Percentiles rank a stretch among this genome's conserved stretches.
Evolutionary conservation across 2,113 vertebrate genomes (phyloP).

Genomic region (Mesoclemmys tuberculata): DNA sequence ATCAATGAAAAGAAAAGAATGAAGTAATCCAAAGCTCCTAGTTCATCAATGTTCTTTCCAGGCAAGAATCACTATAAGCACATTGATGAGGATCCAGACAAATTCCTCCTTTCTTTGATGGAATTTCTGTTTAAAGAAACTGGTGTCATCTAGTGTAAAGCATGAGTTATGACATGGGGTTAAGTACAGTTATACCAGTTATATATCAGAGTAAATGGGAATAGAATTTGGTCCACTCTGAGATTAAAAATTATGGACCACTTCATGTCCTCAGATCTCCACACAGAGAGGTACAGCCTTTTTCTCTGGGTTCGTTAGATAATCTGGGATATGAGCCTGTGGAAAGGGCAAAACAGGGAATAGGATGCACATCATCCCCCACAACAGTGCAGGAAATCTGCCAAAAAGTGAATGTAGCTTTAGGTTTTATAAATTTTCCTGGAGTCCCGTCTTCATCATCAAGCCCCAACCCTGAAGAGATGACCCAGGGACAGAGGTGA

Average conservation of each 20-base stretch:
- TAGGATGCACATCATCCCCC: neutral
- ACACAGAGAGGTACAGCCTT: neutral
- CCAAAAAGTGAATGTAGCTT: neutral
- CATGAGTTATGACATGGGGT: neutral
- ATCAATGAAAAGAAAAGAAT: slow-evolving; percentile 1
- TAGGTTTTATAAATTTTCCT: neutral
- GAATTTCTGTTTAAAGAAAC: neutral
- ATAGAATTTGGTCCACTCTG: neutral
- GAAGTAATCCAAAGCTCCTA: neutral
- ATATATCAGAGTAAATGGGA: neutral
- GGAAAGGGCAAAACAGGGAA: neutral
- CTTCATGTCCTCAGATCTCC: neutral
- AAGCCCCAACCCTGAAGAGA: neutral
- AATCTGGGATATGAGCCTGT: neutral
- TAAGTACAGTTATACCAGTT: neutral
- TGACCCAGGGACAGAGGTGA: neutral
- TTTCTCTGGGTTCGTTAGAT: fast-evolving
- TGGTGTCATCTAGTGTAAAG: fast-evolving
- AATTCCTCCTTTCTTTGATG: neutral
- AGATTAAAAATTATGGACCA: neutral
- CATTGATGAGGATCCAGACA: neutral
- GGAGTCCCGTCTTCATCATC: neutral
- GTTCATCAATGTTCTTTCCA: neutral
- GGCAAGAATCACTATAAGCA: neutral
- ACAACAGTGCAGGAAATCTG: fast-evolving